Evolutionary conservation across 2,113 vertebrate species (phyloP).

Genomic region (Eulemur macaco): DNA sequence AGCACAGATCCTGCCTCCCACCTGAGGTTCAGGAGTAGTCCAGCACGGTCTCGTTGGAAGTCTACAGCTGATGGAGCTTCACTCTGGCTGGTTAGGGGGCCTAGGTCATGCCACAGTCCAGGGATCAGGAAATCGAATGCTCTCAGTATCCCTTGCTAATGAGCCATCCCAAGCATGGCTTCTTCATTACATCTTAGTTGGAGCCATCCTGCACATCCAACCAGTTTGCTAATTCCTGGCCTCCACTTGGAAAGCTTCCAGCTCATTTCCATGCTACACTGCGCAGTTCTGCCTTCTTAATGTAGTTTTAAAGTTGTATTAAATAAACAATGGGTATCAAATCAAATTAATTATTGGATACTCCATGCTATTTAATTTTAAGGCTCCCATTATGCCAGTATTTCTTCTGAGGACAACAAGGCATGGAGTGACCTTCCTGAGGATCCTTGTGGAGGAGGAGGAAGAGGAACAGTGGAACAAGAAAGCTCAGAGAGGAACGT

Average conservation of each 20-base stretch:
- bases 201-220: constrained; percentile 61
- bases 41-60: neutral
- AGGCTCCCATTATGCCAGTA: constrained; percentile 83
- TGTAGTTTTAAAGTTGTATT: constrained; percentile 82
- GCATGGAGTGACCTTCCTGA: constrained; percentile 66
- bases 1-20: neutral
- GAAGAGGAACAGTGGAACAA: neutral
- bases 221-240: constrained; percentile 70
- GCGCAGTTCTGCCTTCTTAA: constrained; percentile 78
- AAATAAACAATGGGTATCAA: constrained; percentile 84
- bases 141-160: neutral
- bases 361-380: constrained; percentile 88
- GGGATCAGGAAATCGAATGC: neutral
- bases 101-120: neutral
- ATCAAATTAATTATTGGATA: constrained; percentile 87
- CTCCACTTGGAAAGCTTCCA: constrained; percentile 78
- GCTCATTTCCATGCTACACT: constrained; percentile 80
- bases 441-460: constrained; percentile 58
- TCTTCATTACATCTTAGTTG: constrained; percentile 11
- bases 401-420: constrained; percentile 85
- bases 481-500: constrained; percentile 46
- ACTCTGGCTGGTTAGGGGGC: neutral
- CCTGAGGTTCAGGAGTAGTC: rapidly evolving
- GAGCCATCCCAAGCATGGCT: neutral
- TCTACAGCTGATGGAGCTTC: neutral